These are phyloP conservation scores for Parazoanthus atlanticus DNA, from an alignment of 92 coral and sea anemone species.

Conservation along the genomic window DNA sequence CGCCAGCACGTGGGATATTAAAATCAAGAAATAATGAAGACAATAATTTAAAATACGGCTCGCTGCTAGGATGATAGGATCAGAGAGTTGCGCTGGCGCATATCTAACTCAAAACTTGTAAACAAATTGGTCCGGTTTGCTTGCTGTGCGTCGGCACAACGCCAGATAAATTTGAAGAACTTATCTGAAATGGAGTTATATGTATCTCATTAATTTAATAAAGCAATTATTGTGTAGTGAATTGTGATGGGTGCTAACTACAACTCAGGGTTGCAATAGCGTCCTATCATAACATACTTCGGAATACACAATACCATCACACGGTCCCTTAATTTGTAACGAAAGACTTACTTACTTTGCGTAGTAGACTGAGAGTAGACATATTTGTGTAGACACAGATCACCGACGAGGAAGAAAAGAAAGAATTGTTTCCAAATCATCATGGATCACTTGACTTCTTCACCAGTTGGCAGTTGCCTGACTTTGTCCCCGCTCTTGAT, in stretches of 20 bases:
- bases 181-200: background rate
- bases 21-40: background rate
- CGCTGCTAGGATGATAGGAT: background rate
- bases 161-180: slow-evolving; percentile 4
- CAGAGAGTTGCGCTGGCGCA: background rate
- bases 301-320: background rate
- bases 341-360: slow-evolving; percentile 24
- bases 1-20: background rate
- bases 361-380: slow-evolving; percentile 34
- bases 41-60: background rate
- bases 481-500: background rate
- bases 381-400: slow-evolving; percentile 12
- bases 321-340: background rate
- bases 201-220: background rate
- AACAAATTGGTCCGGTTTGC: background rate
- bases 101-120: background rate
- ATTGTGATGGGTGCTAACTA: background rate
- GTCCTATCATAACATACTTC: background rate
- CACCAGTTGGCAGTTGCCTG: background rate
- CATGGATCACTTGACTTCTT: background rate
- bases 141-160: slow-evolving; percentile 2
- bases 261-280: background rate
- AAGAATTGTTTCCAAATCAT: slow-evolving; percentile 18
- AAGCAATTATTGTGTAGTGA: background rate
- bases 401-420: slow-evolving; percentile 30